These are phyloP conservation scores for Aplysina aerophoba DNA, from an alignment of 37 sponge, comb jelly and placozoan genomes.

Conservation along the genomic window DNA sequence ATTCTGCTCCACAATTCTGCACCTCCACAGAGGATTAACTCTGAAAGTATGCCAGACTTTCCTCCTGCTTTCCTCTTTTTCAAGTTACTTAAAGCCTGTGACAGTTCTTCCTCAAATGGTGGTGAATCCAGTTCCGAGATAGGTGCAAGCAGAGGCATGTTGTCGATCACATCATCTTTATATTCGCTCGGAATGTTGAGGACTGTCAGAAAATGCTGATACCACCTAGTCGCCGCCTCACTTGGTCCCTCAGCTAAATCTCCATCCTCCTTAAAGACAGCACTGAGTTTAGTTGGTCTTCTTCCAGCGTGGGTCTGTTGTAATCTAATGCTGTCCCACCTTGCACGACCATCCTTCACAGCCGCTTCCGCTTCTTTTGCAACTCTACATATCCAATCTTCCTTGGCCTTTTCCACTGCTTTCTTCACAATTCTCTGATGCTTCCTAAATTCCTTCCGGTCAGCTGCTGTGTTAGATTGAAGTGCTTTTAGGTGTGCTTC, in stretches of 20 bases:
- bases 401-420: slow-evolving; percentile 48
- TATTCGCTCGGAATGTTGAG: slow-evolving; percentile 28
- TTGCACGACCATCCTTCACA: slow-evolving; percentile 12
- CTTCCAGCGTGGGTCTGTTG: slow-evolving; percentile 31
- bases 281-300: slow-evolving; percentile 12
- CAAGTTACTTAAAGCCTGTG: slow-evolving; percentile 21
- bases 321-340: slow-evolving; percentile 52
- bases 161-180: slow-evolving; percentile 11
- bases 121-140: slow-evolving; percentile 31
- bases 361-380: slow-evolving; percentile 35
- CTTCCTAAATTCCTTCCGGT: slow-evolving; percentile 26
- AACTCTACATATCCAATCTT: slow-evolving; percentile 26
- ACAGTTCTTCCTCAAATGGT: slow-evolving; percentile 39
- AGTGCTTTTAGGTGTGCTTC: slow-evolving; percentile 18
- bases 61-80: slow-evolving; percentile 47
- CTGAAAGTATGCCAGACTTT: slow-evolving; percentile 35
- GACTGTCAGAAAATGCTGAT: slow-evolving; percentile 17
- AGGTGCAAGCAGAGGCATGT: slow-evolving; percentile 26
- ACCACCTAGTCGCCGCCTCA: slow-evolving; percentile 29
- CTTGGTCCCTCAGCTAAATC: neutral
- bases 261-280: neutral
- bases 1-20: neutral
- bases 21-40: slow-evolving; percentile 16
- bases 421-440: slow-evolving; percentile 46
- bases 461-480: neutral